A percentile compares a stretch with the other conserved stretches of the same genome.
These are phyloP conservation scores for Stratiolaelaps scimitus DNA, from an alignment of 1,140 invertebrate species.

Conservation along the genomic window DNA sequence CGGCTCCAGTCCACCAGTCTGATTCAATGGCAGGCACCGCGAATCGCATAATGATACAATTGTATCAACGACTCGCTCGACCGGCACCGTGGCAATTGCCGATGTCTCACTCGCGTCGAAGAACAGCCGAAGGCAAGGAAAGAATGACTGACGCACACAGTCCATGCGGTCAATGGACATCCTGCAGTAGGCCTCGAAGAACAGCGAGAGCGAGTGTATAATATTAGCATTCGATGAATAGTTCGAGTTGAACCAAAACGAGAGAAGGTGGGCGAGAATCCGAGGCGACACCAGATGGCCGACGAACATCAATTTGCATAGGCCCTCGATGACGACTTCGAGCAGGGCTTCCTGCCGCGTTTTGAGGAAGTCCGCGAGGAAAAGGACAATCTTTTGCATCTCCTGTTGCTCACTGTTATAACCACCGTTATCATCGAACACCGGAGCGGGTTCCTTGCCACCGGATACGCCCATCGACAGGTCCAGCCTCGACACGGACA, in stretches of 20 bases:
- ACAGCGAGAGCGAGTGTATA: slow-evolving; percentile 10
- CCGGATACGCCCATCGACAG: too few species aligned
- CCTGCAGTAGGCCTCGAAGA: slow-evolving; percentile 11
- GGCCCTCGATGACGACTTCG: slow-evolving; percentile 17
- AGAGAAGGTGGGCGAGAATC: slow-evolving; percentile 6
- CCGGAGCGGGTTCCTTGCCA: not conserved
- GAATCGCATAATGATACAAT: slow-evolving; percentile 7
- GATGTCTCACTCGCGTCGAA: not conserved
- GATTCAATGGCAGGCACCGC: not conserved
- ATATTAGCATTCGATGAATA: slow-evolving; percentile 6
- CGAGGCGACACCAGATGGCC: slow-evolving; percentile 23
- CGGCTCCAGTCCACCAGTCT: not conserved
- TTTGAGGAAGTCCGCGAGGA: slow-evolving; percentile 21
- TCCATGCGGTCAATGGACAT: slow-evolving; percentile 16
- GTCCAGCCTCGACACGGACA: not conserved
- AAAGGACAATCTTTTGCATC: not conserved
- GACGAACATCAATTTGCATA: slow-evolving; percentile 24
- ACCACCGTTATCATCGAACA: not conserved
- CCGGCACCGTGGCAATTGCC: not conserved
- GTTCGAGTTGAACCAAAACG: slow-evolving; percentile 23
- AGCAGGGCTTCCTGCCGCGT: not conserved
- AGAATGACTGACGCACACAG: not conserved
- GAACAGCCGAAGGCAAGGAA: slow-evolving; percentile 18
- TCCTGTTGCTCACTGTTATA: not conserved
- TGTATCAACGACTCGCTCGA: slow-evolving; percentile 17